Evolutionary conservation across 2,797 vertebrate genomes (phyloP).

Genomic region (Trachops cirrhosus): DNA sequence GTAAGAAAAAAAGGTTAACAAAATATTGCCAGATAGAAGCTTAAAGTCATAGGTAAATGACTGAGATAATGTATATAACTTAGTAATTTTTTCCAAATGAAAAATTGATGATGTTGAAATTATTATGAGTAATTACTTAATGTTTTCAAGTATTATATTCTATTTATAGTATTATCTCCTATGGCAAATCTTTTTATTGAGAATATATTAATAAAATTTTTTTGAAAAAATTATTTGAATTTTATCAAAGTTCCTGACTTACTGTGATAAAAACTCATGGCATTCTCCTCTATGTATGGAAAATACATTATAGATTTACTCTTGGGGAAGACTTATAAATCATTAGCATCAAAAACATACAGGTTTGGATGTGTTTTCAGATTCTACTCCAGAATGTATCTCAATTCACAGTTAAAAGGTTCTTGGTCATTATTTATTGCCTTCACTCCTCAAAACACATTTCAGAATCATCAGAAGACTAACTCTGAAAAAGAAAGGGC

Average conservation of each 20-base stretch:
- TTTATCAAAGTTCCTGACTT: conserved; percentile 31
- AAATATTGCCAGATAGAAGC: neutral
- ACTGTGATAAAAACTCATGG: conserved; percentile 28
- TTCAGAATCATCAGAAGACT: conserved; percentile 1
- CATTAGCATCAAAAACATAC: neutral
- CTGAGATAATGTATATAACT: neutral
- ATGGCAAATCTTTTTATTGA: neutral
- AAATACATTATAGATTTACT: neutral
- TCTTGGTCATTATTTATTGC: neutral
- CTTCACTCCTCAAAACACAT: neutral
- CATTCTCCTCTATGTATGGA: neutral
- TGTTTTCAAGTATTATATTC: conserved; percentile 15
- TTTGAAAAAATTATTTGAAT: conserved; percentile 20
- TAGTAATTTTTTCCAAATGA: conserved; percentile 23
- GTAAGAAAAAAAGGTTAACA: conserved; percentile 22
- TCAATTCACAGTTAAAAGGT: neutral
- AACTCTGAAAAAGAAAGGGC: neutral
- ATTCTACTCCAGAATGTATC: neutral
- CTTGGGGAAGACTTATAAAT: neutral
- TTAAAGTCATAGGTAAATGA: conserved; percentile 11
- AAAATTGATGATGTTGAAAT: neutral
- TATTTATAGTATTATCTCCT: neutral
- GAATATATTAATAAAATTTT: neutral
- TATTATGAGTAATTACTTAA: neutral
- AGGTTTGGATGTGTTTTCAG: neutral